phyloP scores from a whole-genome alignment of 2,113 vertebrate species.

The Microcebus griseorufus region DNA sequence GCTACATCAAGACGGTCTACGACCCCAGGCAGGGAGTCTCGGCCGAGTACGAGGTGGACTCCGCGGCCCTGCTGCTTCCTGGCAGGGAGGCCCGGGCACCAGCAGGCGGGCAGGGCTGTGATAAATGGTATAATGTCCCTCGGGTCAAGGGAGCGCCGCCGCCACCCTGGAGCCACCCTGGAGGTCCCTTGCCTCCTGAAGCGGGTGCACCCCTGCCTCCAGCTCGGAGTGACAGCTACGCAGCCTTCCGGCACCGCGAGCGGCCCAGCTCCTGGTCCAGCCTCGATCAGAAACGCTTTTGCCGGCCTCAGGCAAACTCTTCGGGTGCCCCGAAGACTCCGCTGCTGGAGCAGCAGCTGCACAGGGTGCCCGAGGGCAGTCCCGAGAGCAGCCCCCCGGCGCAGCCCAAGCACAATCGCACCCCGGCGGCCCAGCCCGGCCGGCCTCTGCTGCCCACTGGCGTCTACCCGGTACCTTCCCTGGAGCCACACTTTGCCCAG shows the following conservation, averaged over 20 bases:
- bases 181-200: constrained; percentile 72
- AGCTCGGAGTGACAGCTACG: constrained; percentile 93
- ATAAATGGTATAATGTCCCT: constrained; percentile 75
- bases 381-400: constrained; percentile 94
- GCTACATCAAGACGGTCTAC: constrained; percentile 90
- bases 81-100: constrained; percentile 71
- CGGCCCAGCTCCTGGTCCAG: constrained; percentile 92
- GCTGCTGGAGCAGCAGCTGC: constrained; percentile 91
- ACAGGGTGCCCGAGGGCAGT: constrained; percentile 93
- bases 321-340: constrained; percentile 80
- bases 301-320: constrained; percentile 84
- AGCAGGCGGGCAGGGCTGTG: constrained; percentile 70
- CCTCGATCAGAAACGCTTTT: constrained; percentile 88
- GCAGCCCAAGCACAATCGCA: constrained; percentile 89
- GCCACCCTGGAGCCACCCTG: constrained; percentile 75
- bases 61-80: constrained; percentile 78
- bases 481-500: constrained; percentile 93
- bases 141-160: constrained; percentile 83
- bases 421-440: constrained; percentile 86
- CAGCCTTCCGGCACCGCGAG: constrained; percentile 90
- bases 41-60: constrained; percentile 90
- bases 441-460: constrained; percentile 89
- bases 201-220: constrained; percentile 90
- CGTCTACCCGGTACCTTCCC: constrained; percentile 90
- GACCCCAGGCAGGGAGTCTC: constrained; percentile 88